Evolutionary conservation across 2,113 vertebrate genomes (phyloP).

Genomic region (Taxidea taxus): DNA sequence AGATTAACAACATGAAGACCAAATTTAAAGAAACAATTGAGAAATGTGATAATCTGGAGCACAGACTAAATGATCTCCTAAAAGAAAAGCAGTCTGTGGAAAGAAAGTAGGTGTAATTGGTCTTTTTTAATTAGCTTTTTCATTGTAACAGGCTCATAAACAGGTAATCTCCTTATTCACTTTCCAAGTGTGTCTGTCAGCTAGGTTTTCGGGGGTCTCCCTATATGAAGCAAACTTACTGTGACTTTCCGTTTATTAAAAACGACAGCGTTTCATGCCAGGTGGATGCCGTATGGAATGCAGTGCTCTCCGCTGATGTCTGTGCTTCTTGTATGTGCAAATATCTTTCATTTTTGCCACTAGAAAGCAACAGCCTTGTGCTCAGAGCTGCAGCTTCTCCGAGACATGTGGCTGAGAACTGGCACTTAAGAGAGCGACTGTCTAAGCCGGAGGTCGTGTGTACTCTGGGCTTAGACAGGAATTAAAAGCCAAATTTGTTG

Average conservation of each 20-base stretch:
- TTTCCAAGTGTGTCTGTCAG: neutral
- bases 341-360: neutral
- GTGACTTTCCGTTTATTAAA: neutral
- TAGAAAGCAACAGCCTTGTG: neutral
- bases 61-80: constrained; percentile 89
- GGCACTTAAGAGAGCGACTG: neutral
- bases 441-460: neutral
- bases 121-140: constrained; percentile 13
- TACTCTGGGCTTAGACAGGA: neutral
- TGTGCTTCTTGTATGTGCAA: neutral
- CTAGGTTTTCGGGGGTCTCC: neutral
- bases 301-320: neutral
- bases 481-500: neutral
- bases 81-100: constrained; percentile 96
- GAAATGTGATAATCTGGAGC: constrained; percentile 96
- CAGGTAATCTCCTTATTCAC: neutral
- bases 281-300: neutral
- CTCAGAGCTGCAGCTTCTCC: neutral
- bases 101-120: constrained; percentile 89
- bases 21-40: constrained; percentile 99
- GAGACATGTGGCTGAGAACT: neutral
- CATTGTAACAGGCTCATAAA: neutral
- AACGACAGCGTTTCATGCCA: neutral
- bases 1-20: constrained; percentile 99
- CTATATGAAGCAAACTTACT: neutral